Percentiles rank a stretch among this genome's conserved stretches.
Conservation (phyloP, 2,888 invertebrate genomes). For the Heteromyza rotundicornis region DNA sequence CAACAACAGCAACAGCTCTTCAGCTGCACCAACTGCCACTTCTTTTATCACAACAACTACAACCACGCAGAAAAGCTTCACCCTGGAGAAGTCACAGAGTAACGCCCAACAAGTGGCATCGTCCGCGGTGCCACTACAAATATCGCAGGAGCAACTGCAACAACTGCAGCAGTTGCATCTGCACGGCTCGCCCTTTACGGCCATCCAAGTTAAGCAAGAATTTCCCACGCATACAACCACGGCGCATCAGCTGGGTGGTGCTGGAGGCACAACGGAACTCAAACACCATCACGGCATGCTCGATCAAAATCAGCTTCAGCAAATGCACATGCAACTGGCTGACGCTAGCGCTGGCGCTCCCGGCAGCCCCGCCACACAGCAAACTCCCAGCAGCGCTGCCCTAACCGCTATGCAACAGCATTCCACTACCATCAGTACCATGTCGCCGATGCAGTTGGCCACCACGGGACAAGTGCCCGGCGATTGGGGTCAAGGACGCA, state of each 20-base stretch:
- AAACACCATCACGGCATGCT: slow-evolving; percentile 59
- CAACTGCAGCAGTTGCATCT: slow-evolving; percentile 69
- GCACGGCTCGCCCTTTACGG: slow-evolving; percentile 65
- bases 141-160: slow-evolving; percentile 65
- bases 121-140: slow-evolving; percentile 58
- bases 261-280: slow-evolving; percentile 39
- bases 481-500: slow-evolving; percentile 75
- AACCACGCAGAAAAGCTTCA: slow-evolving; percentile 51
- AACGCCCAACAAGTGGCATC: slow-evolving; percentile 62
- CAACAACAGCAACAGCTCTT: slow-evolving; percentile 16
- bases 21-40: slow-evolving; percentile 19
- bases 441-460: slow-evolving; percentile 78
- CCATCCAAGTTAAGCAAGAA: slow-evolving; percentile 63
- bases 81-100: slow-evolving; percentile 71
- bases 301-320: slow-evolving; percentile 64
- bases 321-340: slow-evolving; percentile 61
- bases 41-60: slow-evolving; percentile 3
- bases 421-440: slow-evolving; percentile 73
- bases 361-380: slow-evolving; percentile 63
- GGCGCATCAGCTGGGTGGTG: slow-evolving; percentile 28
- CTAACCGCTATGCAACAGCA: slow-evolving; percentile 61
- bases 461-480: slow-evolving; percentile 66
- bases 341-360: slow-evolving; percentile 45
- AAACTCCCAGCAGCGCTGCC: slow-evolving; percentile 55
- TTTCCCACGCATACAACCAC: slow-evolving; percentile 50